These are phyloP conservation scores for Sturnus vulgaris DNA, from an alignment of 2,113 vertebrate species.

Conservation along the genomic window DNA sequence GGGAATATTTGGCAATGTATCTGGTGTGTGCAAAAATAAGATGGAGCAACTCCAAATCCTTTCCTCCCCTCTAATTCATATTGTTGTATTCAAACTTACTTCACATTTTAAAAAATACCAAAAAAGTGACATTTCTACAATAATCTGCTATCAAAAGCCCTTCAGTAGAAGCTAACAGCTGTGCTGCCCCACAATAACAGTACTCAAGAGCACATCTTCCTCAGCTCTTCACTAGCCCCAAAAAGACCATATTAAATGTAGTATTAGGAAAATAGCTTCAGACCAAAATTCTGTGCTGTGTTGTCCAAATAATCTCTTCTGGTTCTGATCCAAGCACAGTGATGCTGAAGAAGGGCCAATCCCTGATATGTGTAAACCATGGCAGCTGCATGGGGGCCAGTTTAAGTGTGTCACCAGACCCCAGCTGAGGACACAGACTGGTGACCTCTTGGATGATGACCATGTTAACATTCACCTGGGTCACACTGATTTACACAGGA, in stretches of 20 bases:
- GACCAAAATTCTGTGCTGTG: background rate
- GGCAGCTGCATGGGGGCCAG: background rate
- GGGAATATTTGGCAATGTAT: background rate
- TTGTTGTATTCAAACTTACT: background rate
- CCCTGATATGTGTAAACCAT: rapidly evolving
- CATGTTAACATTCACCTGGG: background rate
- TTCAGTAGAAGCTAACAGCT: background rate
- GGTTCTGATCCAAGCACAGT: background rate
- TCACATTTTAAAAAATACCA: background rate
- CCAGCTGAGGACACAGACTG: background rate
- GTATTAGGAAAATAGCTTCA: background rate
- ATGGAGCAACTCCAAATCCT: background rate
- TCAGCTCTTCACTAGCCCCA: background rate
- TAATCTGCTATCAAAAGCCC: background rate
- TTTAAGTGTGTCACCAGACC: background rate
- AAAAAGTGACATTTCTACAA: background rate
- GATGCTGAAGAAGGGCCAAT: background rate
- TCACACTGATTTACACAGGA: background rate
- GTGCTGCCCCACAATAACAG: background rate
- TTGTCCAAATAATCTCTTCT: background rate
- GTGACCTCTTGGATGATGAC: background rate
- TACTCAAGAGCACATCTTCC: background rate
- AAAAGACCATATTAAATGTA: background rate
- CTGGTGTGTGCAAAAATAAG: background rate
- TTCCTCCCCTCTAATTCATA: background rate